These are phyloP conservation scores for Perognathus longimembris DNA, from an alignment of 2,113 vertebrate genomes.

Conservation along the genomic window DNA sequence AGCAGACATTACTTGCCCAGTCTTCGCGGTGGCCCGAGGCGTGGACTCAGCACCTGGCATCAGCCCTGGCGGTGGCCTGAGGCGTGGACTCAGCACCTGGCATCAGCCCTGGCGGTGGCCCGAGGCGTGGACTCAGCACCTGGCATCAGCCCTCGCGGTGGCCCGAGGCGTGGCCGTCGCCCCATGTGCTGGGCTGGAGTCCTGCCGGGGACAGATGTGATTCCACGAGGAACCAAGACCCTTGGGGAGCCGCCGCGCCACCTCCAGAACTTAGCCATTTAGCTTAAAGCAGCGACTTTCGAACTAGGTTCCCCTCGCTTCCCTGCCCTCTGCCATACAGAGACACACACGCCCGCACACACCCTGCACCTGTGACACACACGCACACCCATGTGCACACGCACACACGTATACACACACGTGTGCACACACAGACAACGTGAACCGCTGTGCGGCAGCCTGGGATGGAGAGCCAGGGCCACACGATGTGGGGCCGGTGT, in stretches of 20 bases:
- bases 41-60: too few species aligned
- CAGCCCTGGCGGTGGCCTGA: too few species aligned
- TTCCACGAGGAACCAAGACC: conserved; percentile 48
- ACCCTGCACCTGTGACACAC: background rate
- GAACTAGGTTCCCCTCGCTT: conserved; percentile 20
- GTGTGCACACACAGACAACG: too few species aligned
- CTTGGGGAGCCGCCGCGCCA: background rate
- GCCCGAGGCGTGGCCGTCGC: too few species aligned
- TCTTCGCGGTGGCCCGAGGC: too few species aligned
- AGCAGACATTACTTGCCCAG: too few species aligned
- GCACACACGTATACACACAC: background rate
- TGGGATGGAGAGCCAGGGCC: too few species aligned
- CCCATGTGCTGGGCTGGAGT: background rate
- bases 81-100: too few species aligned
- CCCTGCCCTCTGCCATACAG: background rate
- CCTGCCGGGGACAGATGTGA: background rate
- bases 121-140: too few species aligned
- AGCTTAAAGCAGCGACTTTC: conserved; percentile 62
- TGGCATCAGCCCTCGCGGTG: too few species aligned
- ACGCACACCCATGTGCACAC: background rate
- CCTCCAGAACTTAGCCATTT: conserved; percentile 56
- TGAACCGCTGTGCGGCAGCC: background rate
- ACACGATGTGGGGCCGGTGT: too few species aligned
- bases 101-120: too few species aligned
- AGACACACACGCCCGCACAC: background rate